These are phyloP conservation scores for Benthosema pterotum DNA, from an alignment of 2,797 vertebrate species.

Conservation along the genomic window DNA sequence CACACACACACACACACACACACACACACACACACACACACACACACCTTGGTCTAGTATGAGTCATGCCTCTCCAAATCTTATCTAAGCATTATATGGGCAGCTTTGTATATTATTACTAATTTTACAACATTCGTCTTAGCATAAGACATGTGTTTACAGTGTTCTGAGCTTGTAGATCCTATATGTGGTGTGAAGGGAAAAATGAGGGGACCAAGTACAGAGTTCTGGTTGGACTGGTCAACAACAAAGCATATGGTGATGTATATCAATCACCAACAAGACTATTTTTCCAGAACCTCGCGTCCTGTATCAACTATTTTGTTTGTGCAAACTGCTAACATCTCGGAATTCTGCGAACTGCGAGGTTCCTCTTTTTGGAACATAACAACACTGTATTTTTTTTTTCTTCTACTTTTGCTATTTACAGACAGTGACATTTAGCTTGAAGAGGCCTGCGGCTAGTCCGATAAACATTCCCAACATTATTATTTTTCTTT, in stretches of 20 bases:
- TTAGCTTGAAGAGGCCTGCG: conserved; percentile 59
- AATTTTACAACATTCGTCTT: no score
- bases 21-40: no score
- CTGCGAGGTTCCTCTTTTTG: conserved; percentile 38
- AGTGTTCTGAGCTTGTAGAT: no score
- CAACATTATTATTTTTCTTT: conserved; percentile 73
- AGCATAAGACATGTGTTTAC: no score
- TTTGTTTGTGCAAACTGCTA: conserved; percentile 40
- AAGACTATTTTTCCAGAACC: neutral
- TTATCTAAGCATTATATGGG: neutral
- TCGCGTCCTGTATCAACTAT: conserved; percentile 9
- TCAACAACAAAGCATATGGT: neutral
- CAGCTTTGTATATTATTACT: no score
- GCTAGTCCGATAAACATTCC: conserved; percentile 71
- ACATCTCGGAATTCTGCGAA: conserved; percentile 26
- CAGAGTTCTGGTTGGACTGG: no score
- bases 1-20: no score
- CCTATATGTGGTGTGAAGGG: no score
- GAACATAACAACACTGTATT: conserved; percentile 42
- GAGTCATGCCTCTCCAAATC: neutral
- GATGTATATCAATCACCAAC: neutral
- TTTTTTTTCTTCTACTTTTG: conserved; percentile 15
- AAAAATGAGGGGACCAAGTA: no score
- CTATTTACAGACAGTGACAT: conserved; percentile 60
- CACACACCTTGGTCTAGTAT: neutral